phyloP scores from a whole-genome alignment of 2,113 vertebrate genomes.

The Eidolon helvum region DNA sequence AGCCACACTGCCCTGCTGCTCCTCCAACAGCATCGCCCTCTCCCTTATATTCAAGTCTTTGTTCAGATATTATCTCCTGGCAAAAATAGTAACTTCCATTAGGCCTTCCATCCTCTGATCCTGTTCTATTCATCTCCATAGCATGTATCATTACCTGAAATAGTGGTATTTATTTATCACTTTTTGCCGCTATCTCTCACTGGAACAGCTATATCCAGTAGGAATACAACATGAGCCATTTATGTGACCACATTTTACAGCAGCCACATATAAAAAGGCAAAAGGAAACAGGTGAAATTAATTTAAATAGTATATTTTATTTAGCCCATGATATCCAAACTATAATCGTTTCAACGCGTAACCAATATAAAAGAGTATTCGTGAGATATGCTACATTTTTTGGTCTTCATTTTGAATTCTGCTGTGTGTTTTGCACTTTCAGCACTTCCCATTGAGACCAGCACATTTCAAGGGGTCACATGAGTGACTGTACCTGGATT shows the following conservation, averaged over 20 bases:
- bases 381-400: not conserved
- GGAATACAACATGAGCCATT: not conserved
- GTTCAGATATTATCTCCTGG: not conserved
- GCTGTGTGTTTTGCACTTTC: not conserved
- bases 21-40: too few species aligned
- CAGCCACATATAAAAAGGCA: not conserved
- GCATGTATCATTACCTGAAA: not conserved
- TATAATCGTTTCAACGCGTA: not conserved
- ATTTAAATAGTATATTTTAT: not conserved
- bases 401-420: not conserved
- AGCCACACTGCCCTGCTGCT: not conserved
- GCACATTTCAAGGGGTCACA: not conserved
- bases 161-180: not conserved
- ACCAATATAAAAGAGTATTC: not conserved
- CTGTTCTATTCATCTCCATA: fast-evolving
- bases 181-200: not conserved
- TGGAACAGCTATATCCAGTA: not conserved
- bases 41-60: not conserved
- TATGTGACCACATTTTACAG: not conserved
- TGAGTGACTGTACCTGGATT: not conserved
- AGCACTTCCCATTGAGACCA: not conserved
- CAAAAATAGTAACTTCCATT: not conserved
- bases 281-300: not conserved
- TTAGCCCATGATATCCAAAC: not conserved
- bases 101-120: fast-evolving